Evolutionary conservation across 92 coral and sea anemone genomes (phyloP).

Genomic region (Blastomussa wellsi): DNA sequence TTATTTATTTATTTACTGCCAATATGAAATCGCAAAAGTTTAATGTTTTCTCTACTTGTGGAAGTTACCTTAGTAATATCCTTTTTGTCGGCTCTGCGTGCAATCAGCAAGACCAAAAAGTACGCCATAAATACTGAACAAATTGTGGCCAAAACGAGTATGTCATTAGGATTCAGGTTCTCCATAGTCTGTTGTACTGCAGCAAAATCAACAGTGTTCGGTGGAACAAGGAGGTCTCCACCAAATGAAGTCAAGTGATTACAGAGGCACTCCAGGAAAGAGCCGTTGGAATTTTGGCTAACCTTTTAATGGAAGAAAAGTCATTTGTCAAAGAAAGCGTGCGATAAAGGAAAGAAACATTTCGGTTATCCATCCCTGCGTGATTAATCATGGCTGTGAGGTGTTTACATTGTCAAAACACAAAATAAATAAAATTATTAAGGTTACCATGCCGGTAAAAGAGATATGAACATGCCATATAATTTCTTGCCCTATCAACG

Average conservation of each 20-base stretch:
- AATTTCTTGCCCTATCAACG: too few relatives aligned
- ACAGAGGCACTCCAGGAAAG: slow-evolving; percentile 20
- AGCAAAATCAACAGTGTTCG: slow-evolving; percentile 19
- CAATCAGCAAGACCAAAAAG: slow-evolving; percentile 1
- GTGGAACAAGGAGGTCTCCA: slow-evolving; percentile 30
- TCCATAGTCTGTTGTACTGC: not conserved
- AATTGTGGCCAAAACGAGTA: not conserved
- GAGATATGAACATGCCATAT: too few relatives aligned
- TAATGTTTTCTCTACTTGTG: not conserved
- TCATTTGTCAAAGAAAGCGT: not conserved
- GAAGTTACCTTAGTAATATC: slow-evolving; percentile 19
- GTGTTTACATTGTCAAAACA: too few relatives aligned
- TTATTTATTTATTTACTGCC: too few relatives aligned
- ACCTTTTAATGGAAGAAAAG: not conserved
- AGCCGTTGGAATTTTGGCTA: not conserved
- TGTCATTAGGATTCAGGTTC: slow-evolving; percentile 9
- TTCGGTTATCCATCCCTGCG: not conserved
- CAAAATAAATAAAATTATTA: too few relatives aligned
- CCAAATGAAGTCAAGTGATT: slow-evolving; percentile 37
- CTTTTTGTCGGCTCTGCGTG: slow-evolving; percentile 24
- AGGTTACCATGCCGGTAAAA: too few relatives aligned
- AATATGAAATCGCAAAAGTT: too few relatives aligned
- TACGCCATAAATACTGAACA: slow-evolving; percentile 10
- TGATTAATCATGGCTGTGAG: too few relatives aligned
- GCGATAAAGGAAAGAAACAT: too few relatives aligned